Percentiles rank a stretch among this genome's conserved stretches.
Evolutionary conservation across 2,888 invertebrate species (phyloP).

Genomic region (Pterostichus niger): DNA sequence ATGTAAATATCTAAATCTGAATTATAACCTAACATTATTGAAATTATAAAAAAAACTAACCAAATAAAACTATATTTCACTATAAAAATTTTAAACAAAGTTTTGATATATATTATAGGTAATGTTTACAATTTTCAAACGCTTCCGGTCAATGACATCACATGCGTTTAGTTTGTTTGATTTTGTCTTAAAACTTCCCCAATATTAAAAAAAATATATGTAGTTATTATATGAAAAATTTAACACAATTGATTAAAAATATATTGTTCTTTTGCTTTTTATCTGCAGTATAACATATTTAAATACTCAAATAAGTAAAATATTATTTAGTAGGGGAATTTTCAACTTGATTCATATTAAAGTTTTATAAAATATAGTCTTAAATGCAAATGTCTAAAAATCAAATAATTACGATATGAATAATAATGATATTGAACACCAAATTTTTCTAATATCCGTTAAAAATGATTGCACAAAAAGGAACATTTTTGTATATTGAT

Average conservation of each 20-base stretch:
- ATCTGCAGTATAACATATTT: constrained; percentile 19
- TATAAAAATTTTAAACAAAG: background rate
- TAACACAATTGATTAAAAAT: background rate
- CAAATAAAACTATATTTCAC: too few species aligned
- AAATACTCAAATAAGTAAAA: background rate
- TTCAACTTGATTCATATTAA: background rate
- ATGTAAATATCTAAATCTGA: background rate
- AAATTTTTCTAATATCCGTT: too few species aligned
- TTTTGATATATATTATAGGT: background rate
- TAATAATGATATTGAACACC: too few species aligned
- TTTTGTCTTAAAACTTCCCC: background rate
- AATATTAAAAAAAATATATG: too few species aligned
- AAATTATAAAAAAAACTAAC: too few species aligned
- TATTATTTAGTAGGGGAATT: background rate
- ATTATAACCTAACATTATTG: background rate
- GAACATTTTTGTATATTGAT: too few species aligned
- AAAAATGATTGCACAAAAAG: too few species aligned
- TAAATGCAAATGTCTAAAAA: too few species aligned
- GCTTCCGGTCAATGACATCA: constrained; percentile 11
- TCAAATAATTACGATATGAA: too few species aligned
- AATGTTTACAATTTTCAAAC: constrained; percentile 22
- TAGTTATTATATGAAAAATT: background rate
- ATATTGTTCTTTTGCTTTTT: constrained; percentile 4
- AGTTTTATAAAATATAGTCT: too few species aligned
- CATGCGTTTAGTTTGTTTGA: constrained; percentile 17